These are phyloP conservation scores for Ahaetulla prasina DNA, from an alignment of 2,113 vertebrate species.

Conservation along the genomic window DNA sequence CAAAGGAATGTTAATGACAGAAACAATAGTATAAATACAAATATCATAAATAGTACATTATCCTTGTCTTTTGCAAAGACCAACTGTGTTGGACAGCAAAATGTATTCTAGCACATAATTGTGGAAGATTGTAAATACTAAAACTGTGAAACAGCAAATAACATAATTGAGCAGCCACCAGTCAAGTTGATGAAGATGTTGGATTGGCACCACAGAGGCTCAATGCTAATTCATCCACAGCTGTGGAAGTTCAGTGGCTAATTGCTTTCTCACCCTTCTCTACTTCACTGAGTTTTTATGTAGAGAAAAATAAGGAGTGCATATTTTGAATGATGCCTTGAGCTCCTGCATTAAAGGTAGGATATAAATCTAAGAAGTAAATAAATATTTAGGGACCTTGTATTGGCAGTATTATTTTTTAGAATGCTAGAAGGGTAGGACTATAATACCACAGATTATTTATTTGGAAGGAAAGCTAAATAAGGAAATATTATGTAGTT, in stretches of 20 bases:
- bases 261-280: background rate
- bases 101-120: background rate
- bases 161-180: background rate
- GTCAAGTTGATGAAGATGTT: background rate
- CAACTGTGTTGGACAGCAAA: conserved; percentile 18
- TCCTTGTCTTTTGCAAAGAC: background rate
- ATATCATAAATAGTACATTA: conserved; percentile 56
- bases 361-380: background rate
- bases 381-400: background rate
- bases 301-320: background rate
- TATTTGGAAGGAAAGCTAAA: background rate
- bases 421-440: background rate
- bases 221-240: background rate
- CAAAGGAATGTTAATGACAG: conserved; percentile 50
- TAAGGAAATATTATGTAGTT: background rate
- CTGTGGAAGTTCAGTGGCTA: background rate
- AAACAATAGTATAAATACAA: conserved; percentile 35
- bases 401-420: background rate
- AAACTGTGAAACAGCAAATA: background rate
- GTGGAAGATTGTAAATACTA: background rate
- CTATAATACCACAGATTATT: background rate
- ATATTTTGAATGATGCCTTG: background rate
- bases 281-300: background rate
- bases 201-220: background rate
- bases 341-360: background rate